These are phyloP conservation scores for Gallinago stenura DNA, from an alignment of 2,797 vertebrate genomes.

Conservation along the genomic window DNA sequence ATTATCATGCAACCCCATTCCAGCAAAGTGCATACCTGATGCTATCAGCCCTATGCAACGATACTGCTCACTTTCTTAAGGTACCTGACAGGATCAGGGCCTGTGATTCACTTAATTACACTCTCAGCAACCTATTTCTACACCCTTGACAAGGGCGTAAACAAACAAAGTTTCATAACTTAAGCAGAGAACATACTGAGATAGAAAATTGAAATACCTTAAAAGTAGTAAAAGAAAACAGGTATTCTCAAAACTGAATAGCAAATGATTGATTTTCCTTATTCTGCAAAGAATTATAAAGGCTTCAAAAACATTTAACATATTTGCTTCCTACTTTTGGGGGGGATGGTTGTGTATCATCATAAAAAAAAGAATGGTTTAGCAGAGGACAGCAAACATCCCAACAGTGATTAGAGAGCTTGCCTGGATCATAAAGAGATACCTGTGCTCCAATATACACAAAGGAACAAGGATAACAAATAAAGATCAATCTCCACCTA, in stretches of 20 bases:
- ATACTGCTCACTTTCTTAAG: not conserved
- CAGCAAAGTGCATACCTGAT: not conserved
- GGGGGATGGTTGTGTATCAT: fast-evolving
- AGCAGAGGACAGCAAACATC: not conserved
- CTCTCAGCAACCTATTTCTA: slow-evolving; percentile 32
- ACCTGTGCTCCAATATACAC: not conserved
- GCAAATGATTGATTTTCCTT: not conserved
- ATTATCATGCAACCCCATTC: not conserved
- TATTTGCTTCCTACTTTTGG: not conserved
- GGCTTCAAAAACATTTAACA: not conserved
- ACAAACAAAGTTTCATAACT: slow-evolving; percentile 30
- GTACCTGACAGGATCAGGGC: not conserved
- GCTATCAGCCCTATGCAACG: not conserved
- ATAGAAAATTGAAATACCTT: not conserved
- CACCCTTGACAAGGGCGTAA: not conserved
- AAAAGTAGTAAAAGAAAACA: not conserved
- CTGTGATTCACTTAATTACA: slow-evolving; percentile 54
- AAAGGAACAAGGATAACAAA: not conserved
- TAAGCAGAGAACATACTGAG: not conserved
- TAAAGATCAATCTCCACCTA: not conserved
- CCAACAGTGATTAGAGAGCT: not conserved
- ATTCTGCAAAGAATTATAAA: not conserved
- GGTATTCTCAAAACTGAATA: not conserved
- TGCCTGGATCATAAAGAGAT: not conserved
- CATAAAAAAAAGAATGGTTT: not conserved